Evolutionary conservation across 2,888 invertebrate species (phyloP), one percentile per base, ranked within the genome.

Genomic region (Orthosia gracilis): DNA sequence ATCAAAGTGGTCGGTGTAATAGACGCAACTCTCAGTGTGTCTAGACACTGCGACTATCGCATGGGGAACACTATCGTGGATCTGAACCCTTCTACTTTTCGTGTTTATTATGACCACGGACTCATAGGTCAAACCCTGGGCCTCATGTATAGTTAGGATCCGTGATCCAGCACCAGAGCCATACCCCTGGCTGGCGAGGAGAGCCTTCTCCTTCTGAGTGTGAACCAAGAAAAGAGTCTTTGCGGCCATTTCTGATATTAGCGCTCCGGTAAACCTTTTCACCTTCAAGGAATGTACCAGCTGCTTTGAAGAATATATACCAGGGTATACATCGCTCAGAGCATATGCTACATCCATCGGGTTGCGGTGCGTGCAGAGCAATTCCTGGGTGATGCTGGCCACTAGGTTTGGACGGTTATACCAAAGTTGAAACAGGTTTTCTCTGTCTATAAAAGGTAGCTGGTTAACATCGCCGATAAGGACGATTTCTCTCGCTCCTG

Each of bases 381-480:
- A 57, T 54, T 83, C 68, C 23, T 83, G 31, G 15, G 3, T 68
- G 55, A 83, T 79, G 23, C 5, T 4, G 13, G 69, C 17, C 2
- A 70, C 49, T 18, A 67, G 67, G 15, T 40, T 72, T 4, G 82
- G 83, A 55, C 66, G 12, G n/a, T 18, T 57, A 59, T 82, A 82
- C 49, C 23, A 52, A 17, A 82, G 59, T n/a, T 4, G 15, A 54
- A 82, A 82, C 26, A 87, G 78, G 59, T 86, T 86, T 18, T 84
- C 63, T 15, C 87, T 69, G 50, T 87, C 85, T 12, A 87, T 78
- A 55, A 64, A 87, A 0, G 86, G 85, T 11, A 88, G 72, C 55
- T 88, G 87, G 57, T 88, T 87, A 2, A 78, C 66, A 58, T 87
- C 88, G 18, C 87, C 85, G 1, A 85, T 69, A n/a, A 87, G 70